A percentile compares a stretch with the other conserved stretches of the same genome.
Conservation (phyloP, 1,140 invertebrate genomes). For the Periplaneta americana region DNA sequence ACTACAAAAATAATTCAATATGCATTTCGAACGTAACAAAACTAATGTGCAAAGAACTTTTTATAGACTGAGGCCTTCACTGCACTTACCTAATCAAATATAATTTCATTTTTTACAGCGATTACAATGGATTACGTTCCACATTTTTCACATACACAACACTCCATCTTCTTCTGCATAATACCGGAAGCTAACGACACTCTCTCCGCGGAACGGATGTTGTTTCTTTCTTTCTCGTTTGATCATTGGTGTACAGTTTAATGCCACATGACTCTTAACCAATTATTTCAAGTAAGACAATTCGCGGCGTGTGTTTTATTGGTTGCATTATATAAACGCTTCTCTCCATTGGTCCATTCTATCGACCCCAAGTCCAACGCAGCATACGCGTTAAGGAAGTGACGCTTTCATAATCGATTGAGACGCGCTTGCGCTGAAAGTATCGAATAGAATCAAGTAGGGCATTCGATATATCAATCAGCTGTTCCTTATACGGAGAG, state of each 20-base stretch:
- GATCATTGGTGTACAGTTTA: neutral
- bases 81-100: no score
- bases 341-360: neutral
- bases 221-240: no score
- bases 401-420: constrained; percentile 9
- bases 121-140: neutral
- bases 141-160: no score
- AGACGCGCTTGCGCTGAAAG: neutral
- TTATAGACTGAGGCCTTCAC: no score
- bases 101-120: no score
- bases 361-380: neutral
- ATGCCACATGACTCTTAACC: neutral
- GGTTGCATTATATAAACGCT: neutral
- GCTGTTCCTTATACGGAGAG: constrained; percentile 19
- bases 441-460: constrained; percentile 3
- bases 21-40: no score
- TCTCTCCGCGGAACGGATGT: no score
- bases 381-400: neutral
- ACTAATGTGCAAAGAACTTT: no score
- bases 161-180: neutral
- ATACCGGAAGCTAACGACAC: no score
- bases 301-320: neutral
- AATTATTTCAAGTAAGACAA: neutral
- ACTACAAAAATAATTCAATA: no score
- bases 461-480: constrained; percentile 22